Conservation (phyloP, 2,888 invertebrate genomes). For the Diadegma fenestrale region DNA sequence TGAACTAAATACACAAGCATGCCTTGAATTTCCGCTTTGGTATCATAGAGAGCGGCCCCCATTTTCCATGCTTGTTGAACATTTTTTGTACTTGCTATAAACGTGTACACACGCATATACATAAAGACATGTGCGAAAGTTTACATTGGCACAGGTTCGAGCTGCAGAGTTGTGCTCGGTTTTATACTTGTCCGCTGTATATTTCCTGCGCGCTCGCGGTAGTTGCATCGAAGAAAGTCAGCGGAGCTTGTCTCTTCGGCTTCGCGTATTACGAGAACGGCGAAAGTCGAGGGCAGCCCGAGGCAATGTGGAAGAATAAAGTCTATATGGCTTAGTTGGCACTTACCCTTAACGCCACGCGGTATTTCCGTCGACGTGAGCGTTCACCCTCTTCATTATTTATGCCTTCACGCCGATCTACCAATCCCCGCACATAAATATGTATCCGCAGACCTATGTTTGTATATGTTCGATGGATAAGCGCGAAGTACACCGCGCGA, state of each 20-base stretch:
- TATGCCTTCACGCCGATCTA: slow-evolving; percentile 61
- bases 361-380: slow-evolving; percentile 73
- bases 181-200: slow-evolving; percentile 5
- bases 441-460: background rate
- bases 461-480: slow-evolving; percentile 29
- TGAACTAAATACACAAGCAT: slow-evolving; percentile 19
- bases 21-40: background rate
- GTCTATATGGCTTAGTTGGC: slow-evolving; percentile 16
- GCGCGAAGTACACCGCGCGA: slow-evolving; percentile 36
- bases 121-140: slow-evolving; percentile 63
- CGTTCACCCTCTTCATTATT: slow-evolving; percentile 71
- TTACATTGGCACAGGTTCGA: slow-evolving; percentile 71
- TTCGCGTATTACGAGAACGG: slow-evolving; percentile 31
- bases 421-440: background rate
- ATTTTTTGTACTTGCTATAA: slow-evolving; percentile 42
- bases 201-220: background rate
- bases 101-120: background rate
- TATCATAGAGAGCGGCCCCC: background rate
- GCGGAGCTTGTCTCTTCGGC: slow-evolving; percentile 14
- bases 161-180: slow-evolving; percentile 19
- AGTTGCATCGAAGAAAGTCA: slow-evolving; percentile 20
- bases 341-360: slow-evolving; percentile 65
- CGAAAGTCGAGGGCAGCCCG: slow-evolving; percentile 16
- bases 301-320: slow-evolving; percentile 5
- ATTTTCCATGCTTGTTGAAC: slow-evolving; percentile 45